Percentiles rank a stretch among this genome's conserved stretches.
Evolutionary conservation across 1,140 invertebrate genomes (phyloP).

Genomic region (Plutomurus gul): DNA sequence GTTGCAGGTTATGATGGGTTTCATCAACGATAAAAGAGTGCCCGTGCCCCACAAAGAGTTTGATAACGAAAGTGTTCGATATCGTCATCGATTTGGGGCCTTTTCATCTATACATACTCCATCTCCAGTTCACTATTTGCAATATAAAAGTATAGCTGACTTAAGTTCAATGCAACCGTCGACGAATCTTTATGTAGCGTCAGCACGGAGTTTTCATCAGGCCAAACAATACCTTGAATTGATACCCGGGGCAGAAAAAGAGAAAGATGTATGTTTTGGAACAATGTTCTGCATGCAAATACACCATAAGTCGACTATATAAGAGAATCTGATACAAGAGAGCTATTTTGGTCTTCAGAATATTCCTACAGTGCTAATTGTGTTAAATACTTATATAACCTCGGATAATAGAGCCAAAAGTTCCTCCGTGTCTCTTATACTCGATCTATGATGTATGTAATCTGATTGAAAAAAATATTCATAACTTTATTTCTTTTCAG

Average conservation of each 20-base stretch:
- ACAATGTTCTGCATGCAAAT: too few relatives aligned
- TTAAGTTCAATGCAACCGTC: conserved; percentile 57
- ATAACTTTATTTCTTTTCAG: conserved; percentile 61
- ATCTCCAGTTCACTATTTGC: conserved; percentile 83
- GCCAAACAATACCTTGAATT: conserved; percentile 81
- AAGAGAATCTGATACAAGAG: too few relatives aligned
- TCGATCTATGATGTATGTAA: background rate
- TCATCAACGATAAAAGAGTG: conserved; percentile 71
- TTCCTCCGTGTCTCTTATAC: too few relatives aligned
- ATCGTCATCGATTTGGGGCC: conserved; percentile 89
- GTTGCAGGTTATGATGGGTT: conserved; percentile 72
- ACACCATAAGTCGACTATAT: too few relatives aligned
- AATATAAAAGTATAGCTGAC: conserved; percentile 68
- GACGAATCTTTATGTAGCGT: conserved; percentile 72
- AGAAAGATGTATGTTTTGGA: conserved; percentile 81
- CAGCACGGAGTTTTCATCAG: conserved; percentile 89
- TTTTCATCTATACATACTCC: conserved; percentile 85
- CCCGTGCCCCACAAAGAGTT: conserved; percentile 81
- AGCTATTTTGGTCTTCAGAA: too few relatives aligned
- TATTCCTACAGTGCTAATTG: too few relatives aligned
- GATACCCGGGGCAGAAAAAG: conserved; percentile 75
- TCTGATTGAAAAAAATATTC: background rate
- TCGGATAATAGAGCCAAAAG: too few relatives aligned
- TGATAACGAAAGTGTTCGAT: conserved; percentile 90
- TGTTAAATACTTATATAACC: too few relatives aligned